Base-by-base conservation (phyloP, 2,113 vertebrate species). In the Cichladusa arquata region DNA sequence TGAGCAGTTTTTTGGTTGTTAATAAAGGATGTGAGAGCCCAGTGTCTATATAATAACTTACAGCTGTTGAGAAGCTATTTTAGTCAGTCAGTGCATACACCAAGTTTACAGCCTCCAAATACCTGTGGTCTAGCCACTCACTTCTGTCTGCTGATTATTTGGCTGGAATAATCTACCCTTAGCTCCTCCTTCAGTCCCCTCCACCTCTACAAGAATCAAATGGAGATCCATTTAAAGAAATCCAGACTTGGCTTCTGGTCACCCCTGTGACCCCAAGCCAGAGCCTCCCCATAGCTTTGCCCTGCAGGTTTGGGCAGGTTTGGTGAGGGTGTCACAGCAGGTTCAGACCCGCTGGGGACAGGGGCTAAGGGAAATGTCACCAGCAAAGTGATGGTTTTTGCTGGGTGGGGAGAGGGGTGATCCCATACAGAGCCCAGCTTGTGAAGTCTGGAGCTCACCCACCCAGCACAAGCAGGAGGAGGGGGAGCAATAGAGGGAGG, bases 21-120 rank as follows among this genome's bases (percentile, higher is more conserved):
- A 95, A 93, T 95, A 94, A 92, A 74, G 71, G 53, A 58, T 51
- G 81, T 79, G 92, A 92, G 53, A 86, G 44, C 73, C 61, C 56
- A 78, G 76, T 81, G 31, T 92, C 93, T 91, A 79, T 61, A 79
- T 94, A 95, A 96, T 95, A 92, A 65, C 81, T 94, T 94, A 50
- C 89, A 91, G 81, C 86, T 93, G 88, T 81, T n/a, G 64, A 73
- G 93, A 79, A 94, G 67, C 34, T 81, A 87, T 94, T 92, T 97
- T 67, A 88, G 86, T 89, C 69, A 83, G 69, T n/a, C 77, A 88
- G 65, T 42, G 44, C 74, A 44, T 58, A 56, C 64, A 94, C 77
- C 66, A 88, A 71, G 22, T 64, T 88, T 89, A 78, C 60, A 85
- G 81, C 51, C 70, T 95, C 84, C 86, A 92, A 92, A 96, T 96